These are phyloP conservation scores for Xylota sylvarum DNA, from an alignment of 2,888 invertebrate genomes.

Conservation along the genomic window DNA sequence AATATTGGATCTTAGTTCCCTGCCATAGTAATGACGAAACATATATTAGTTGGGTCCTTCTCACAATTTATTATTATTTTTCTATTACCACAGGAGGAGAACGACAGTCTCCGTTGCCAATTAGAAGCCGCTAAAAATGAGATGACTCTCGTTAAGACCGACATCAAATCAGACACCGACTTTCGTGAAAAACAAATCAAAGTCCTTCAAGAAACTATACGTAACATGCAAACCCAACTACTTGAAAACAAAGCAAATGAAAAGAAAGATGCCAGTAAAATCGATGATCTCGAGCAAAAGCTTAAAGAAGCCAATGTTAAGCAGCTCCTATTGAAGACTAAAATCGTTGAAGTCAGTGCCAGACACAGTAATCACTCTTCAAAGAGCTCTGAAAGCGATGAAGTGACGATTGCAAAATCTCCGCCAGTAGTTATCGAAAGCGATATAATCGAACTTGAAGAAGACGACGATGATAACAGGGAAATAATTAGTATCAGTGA, in stretches of 20 bases:
- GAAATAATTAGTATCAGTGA: not conserved
- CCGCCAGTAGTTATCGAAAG: constrained; percentile 47
- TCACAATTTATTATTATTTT: not conserved
- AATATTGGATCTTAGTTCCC: too few relatives aligned
- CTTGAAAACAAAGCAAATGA: constrained; percentile 84
- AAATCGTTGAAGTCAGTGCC: constrained; percentile 82
- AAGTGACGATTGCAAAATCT: constrained; percentile 71
- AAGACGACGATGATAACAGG: constrained; percentile 62
- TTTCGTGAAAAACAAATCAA: constrained; percentile 94
- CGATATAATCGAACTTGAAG: constrained; percentile 57
- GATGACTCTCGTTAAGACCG: constrained; percentile 93
- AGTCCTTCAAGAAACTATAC: constrained; percentile 85
- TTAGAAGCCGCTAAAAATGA: constrained; percentile 97
- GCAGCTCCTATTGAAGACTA: constrained; percentile 84
- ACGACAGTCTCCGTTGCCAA: constrained; percentile 95
- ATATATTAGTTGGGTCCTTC: not conserved
- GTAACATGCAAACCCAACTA: constrained; percentile 84
- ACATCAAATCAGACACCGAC: constrained; percentile 91
- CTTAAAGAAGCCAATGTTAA: constrained; percentile 84
- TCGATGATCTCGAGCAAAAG: constrained; percentile 83
- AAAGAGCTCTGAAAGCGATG: constrained; percentile 80
- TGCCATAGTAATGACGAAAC: too few relatives aligned
- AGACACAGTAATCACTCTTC: constrained; percentile 80
- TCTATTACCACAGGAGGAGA: constrained; percentile 89
- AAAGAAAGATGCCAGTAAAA: constrained; percentile 82